Evolutionary conservation across 35 echinoderm and acorn worm species (phyloP).

Genomic region (Diadema setosum): DNA sequence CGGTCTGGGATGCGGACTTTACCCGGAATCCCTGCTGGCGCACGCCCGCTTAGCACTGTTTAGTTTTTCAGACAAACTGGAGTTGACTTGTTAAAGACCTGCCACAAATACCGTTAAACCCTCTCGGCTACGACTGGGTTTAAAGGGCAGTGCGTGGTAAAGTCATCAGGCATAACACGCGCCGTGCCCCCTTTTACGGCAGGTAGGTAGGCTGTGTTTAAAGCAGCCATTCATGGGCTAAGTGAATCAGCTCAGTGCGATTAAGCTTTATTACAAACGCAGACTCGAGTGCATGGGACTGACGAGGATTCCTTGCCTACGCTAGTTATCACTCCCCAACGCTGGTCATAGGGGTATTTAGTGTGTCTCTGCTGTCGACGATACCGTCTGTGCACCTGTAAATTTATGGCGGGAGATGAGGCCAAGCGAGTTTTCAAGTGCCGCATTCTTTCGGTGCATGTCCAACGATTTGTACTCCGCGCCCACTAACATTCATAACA

Average conservation of each 20-base stretch:
- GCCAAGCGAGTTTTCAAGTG: background rate
- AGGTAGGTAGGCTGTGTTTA: background rate
- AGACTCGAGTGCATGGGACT: background rate
- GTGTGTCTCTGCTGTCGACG: too few relatives aligned
- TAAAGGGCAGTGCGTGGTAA: conserved; percentile 20
- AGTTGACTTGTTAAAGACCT: conserved; percentile 26
- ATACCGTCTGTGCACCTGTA: too few relatives aligned
- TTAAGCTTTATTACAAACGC: background rate
- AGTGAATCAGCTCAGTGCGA: background rate
- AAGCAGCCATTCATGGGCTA: background rate
- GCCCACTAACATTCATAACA: background rate
- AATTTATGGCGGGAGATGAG: background rate
- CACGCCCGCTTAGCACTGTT: background rate
- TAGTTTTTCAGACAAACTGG: conserved; percentile 4
- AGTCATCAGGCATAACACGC: conserved; percentile 9
- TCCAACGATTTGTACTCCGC: background rate
- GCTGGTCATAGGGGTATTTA: too few relatives aligned
- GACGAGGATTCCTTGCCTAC: background rate
- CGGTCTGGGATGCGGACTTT: too few relatives aligned
- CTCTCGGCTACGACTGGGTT: background rate
- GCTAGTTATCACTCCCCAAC: background rate
- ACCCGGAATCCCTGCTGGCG: background rate
- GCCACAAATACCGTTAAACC: conserved; percentile 25
- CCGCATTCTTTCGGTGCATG: background rate
- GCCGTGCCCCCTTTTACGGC: background rate